These are phyloP conservation scores for Gorsachius goisagi DNA, from an alignment of 2,113 vertebrate genomes.

Conservation along the genomic window DNA sequence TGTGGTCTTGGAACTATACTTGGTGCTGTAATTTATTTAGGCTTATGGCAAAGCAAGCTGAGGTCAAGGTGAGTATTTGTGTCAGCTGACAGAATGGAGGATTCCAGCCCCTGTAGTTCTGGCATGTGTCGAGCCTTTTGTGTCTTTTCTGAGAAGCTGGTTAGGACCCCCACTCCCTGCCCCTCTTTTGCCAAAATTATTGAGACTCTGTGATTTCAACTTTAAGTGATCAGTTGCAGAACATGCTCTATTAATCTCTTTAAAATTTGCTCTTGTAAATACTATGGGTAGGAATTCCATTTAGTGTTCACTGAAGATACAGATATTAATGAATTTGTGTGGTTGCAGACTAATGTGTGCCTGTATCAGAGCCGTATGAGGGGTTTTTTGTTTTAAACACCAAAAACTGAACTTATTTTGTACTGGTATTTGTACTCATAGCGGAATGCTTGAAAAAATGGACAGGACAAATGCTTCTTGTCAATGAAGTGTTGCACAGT, in stretches of 20 bases:
- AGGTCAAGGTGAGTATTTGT: background rate
- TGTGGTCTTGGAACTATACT: background rate
- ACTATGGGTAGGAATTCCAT: background rate
- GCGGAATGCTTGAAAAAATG: background rate
- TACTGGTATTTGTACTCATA: background rate
- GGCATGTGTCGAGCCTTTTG: background rate
- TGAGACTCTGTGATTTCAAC: rapidly evolving
- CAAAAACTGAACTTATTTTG: background rate
- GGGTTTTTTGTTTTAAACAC: background rate
- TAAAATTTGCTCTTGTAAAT: background rate
- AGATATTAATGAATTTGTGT: background rate
- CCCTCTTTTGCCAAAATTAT: background rate
- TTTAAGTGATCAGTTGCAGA: background rate
- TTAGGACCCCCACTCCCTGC: background rate
- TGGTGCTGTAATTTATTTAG: background rate
- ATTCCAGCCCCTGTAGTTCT: background rate
- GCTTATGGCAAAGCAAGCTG: background rate
- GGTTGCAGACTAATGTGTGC: background rate
- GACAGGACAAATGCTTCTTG: background rate
- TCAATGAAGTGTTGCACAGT: background rate
- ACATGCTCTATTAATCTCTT: background rate
- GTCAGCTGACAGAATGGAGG: background rate
- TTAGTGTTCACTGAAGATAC: background rate
- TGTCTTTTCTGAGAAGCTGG: background rate
- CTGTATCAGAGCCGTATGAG: background rate